A percentile compares a stretch with the other conserved stretches of the same genome.
Conservation (phyloP, 2,113 vertebrate species). For the Cyprinodon tularosa region DNA sequence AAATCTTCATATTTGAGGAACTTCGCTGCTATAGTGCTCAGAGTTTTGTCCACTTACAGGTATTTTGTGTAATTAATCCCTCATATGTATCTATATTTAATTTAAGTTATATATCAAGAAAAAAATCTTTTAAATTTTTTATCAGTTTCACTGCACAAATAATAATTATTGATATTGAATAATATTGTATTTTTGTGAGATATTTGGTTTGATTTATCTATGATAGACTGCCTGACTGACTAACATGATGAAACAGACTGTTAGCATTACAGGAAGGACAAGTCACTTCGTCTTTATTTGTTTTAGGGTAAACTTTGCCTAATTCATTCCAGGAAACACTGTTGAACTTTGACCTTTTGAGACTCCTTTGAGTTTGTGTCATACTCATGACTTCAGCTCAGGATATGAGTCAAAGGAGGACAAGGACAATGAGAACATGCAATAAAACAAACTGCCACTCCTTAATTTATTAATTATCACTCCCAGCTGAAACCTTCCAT, state of each 20-base stretch:
- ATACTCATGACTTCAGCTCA: not conserved
- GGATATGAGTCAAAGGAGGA: slow-evolving; percentile 17
- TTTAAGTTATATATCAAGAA: not conserved
- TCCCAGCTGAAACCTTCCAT: not conserved
- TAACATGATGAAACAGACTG: not conserved
- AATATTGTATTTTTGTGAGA: not conserved
- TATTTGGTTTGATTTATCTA: not conserved
- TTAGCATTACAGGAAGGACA: not conserved
- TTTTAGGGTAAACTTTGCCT: slow-evolving; percentile 9
- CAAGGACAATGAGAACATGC: not conserved
- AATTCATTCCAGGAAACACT: not conserved
- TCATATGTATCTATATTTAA: not conserved
- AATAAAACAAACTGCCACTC: slow-evolving; percentile 24
- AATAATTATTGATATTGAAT: not conserved
- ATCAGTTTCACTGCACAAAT: not conserved
- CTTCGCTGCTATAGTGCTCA: not conserved
- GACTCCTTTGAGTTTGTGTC: not conserved
- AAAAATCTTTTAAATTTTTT: not conserved
- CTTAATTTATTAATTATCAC: slow-evolving; percentile 40
- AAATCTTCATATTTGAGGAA: not conserved
- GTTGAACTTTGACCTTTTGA: slow-evolving; percentile 12
- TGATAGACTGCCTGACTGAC: not conserved
- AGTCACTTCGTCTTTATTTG: not conserved
- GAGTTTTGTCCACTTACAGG: not conserved
- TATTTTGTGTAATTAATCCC: not conserved